Conservation (phyloP, 2,888 invertebrate genomes). For the Camponotus fellah region DNA sequence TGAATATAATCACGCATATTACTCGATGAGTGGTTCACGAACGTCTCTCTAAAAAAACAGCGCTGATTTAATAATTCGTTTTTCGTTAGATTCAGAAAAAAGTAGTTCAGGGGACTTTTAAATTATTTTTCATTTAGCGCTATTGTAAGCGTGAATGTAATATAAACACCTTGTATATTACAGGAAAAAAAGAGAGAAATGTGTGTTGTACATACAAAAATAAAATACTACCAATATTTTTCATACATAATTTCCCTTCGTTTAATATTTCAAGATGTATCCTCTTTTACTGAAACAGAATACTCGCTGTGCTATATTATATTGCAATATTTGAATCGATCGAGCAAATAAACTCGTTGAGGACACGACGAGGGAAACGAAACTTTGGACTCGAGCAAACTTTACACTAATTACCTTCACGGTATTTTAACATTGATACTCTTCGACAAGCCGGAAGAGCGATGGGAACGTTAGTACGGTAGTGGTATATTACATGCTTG, state of each 20-base stretch:
- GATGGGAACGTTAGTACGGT: constrained; percentile 20
- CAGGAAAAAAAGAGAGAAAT: background rate
- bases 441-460: constrained; percentile 38
- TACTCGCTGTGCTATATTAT: constrained; percentile 21
- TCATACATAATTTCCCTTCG: background rate
- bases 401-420: constrained; percentile 62
- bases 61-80: background rate
- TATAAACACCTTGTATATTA: background rate
- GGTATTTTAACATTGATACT: constrained; percentile 41
- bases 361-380: constrained; percentile 33
- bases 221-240: background rate
- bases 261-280: background rate
- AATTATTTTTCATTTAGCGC: no score
- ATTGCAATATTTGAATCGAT: constrained; percentile 44
- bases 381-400: constrained; percentile 46
- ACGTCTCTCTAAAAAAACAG: background rate
- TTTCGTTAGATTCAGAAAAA: no score
- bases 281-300: background rate
- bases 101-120: no score
- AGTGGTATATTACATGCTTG: constrained; percentile 26
- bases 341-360: constrained; percentile 47
- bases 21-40: background rate
- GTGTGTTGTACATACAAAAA: background rate
- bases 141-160: no score
- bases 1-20: background rate